Percentiles rank a stretch among this genome's conserved stretches.
phyloP scores from a whole-genome alignment of 2,888 invertebrate genomes.

The Tortricodes alternella region DNA sequence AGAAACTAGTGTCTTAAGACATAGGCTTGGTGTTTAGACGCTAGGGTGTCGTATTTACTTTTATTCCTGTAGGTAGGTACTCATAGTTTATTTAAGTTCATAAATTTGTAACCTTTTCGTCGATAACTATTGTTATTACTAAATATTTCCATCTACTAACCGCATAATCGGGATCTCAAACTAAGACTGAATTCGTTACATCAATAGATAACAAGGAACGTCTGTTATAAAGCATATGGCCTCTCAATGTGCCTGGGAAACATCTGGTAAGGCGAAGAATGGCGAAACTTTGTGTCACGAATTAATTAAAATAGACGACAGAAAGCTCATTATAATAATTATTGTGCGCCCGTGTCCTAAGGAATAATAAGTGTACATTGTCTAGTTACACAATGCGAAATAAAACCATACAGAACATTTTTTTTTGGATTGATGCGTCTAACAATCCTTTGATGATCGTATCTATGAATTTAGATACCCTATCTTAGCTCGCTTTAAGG shows the following conservation, averaged over 20 bases:
- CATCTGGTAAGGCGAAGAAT: constrained; percentile 13
- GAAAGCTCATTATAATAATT: constrained; percentile 28
- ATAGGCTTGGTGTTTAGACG: too few relatives aligned
- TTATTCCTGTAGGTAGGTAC: too few relatives aligned
- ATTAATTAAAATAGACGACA: constrained; percentile 20
- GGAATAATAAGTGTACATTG: constrained; percentile 2
- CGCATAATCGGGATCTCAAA: neutral
- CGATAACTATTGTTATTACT: too few relatives aligned
- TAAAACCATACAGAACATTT: neutral
- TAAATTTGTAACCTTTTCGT: too few relatives aligned
- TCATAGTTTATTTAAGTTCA: too few relatives aligned
- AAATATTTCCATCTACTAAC: too few relatives aligned
- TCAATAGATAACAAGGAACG: neutral
- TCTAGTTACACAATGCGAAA: constrained; percentile 6
- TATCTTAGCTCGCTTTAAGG: too few relatives aligned
- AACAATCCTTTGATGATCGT: too few relatives aligned
- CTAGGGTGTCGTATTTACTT: too few relatives aligned
- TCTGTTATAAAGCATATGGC: neutral
- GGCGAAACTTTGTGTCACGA: constrained; percentile 13
- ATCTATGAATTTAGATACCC: too few relatives aligned
- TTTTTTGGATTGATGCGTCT: too few relatives aligned
- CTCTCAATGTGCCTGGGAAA: constrained; percentile 2
- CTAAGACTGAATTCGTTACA: neutral
- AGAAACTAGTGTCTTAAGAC: too few relatives aligned
- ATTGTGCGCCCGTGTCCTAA: constrained; percentile 19